Conservation (phyloP, 2,113 vertebrate genomes). For the Sander lucioperca region DNA sequence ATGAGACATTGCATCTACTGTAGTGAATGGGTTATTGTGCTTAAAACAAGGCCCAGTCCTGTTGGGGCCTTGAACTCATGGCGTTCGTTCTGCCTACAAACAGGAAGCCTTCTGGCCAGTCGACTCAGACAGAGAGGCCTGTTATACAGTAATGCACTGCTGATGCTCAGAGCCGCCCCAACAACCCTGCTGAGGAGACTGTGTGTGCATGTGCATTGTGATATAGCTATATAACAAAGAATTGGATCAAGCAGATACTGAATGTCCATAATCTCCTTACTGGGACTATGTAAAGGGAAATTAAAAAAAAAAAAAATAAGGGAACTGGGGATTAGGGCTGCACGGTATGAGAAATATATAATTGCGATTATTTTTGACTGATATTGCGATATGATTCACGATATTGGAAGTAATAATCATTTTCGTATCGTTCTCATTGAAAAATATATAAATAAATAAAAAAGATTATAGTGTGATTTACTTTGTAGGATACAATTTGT, state of each 20-base stretch:
- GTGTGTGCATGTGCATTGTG: neutral
- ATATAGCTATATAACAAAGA: neutral
- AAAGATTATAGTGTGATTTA: no score
- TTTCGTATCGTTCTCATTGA: no score
- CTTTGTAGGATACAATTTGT: no score
- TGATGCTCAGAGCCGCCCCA: neutral
- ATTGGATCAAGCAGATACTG: neutral
- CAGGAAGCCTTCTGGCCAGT: constrained; percentile 34
- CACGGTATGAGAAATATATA: no score
- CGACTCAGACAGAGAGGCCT: constrained; percentile 9
- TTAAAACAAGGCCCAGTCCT: constrained; percentile 44
- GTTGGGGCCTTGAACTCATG: constrained; percentile 17
- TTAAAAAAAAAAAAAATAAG: no score
- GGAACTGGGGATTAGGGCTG: no score
- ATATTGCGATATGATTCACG: no score
- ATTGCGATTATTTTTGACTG: no score
- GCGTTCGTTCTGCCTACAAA: neutral
- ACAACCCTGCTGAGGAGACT: neutral
- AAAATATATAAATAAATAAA: no score
- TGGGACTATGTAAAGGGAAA: no score
- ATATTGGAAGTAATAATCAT: no score
- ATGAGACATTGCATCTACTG: constrained; percentile 9
- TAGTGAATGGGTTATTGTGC: constrained; percentile 28
- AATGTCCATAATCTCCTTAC: neutral
- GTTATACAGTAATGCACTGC: constrained; percentile 25